Conservation (phyloP, 2,888 invertebrate genomes). For the Neuroscelio doddi region DNA sequence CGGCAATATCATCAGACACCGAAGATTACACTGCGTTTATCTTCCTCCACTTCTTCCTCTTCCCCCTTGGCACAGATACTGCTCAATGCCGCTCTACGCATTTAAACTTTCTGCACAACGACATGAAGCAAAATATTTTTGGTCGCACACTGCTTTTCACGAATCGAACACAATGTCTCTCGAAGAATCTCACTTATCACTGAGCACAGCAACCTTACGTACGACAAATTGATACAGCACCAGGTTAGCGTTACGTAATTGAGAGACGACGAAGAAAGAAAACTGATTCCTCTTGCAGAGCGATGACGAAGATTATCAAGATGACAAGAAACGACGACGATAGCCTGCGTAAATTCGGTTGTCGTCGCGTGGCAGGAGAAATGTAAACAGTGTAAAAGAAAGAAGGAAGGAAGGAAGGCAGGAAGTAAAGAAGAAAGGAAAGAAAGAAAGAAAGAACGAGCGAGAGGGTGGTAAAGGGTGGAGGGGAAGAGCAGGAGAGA, state of each 20-base stretch:
- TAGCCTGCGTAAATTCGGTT: not conserved
- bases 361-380: slow-evolving; percentile 10
- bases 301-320: too few species aligned
- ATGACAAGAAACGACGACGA: not conserved
- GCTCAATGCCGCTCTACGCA: slow-evolving; percentile 17
- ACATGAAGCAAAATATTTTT: not conserved
- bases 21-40: slow-evolving; percentile 13
- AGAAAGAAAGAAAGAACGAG: slow-evolving; percentile 8
- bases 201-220: too few species aligned
- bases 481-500: slow-evolving; percentile 14
- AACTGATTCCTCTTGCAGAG: too few species aligned
- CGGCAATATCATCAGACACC: slow-evolving; percentile 17
- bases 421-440: slow-evolving; percentile 7
- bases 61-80: slow-evolving; percentile 16
- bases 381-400: slow-evolving; percentile 44
- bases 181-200: not conserved
- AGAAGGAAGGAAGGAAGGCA: slow-evolving; percentile 31
- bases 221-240: not conserved
- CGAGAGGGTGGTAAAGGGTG: slow-evolving; percentile 1
- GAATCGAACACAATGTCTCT: not conserved
- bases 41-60: slow-evolving; percentile 17
- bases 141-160: not conserved
- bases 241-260: slow-evolving; percentile 2
- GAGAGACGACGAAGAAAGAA: not conserved
- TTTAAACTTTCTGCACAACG: slow-evolving; percentile 2